These are phyloP conservation scores for Vidua chalybeata DNA, from an alignment of 2,113 vertebrate genomes.

Conservation along the genomic window DNA sequence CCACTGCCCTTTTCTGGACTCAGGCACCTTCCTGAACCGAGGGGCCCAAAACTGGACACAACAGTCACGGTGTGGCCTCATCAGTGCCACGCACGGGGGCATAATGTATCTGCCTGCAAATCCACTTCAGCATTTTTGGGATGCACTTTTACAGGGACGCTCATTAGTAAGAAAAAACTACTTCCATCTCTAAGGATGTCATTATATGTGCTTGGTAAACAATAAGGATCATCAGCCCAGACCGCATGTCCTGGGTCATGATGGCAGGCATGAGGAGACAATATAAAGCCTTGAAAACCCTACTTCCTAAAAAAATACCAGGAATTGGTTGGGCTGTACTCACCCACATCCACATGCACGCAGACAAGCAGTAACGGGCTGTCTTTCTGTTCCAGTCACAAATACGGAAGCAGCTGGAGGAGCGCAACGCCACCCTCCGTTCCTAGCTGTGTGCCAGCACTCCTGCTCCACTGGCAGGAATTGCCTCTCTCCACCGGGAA, in stretches of 20 bases:
- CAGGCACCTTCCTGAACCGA: not conserved
- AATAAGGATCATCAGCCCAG: not conserved
- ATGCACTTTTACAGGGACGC: not conserved
- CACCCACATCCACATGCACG: accelerated
- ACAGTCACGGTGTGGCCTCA: not conserved
- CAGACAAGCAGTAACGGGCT: not conserved
- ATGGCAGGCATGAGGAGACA: not conserved
- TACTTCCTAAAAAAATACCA: not conserved
- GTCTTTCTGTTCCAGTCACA: slow-evolving; percentile 68
- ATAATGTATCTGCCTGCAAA: not conserved
- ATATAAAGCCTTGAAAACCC: not conserved
- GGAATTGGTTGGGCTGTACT: not conserved
- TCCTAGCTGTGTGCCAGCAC: not conserved
- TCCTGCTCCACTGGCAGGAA: accelerated
- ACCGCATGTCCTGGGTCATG: accelerated
- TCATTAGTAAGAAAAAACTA: not conserved
- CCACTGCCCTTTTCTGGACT: not conserved
- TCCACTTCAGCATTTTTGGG: not conserved
- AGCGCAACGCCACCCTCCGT: not conserved
- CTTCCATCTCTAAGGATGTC: not conserved
- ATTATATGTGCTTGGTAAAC: not conserved
- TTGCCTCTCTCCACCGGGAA: not conserved
- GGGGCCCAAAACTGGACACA: not conserved
- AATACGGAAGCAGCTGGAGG: slow-evolving; percentile 67
- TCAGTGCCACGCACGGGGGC: not conserved